Conservation (phyloP, 2,113 vertebrate genomes). For the Sminthopsis crassicaudata region DNA sequence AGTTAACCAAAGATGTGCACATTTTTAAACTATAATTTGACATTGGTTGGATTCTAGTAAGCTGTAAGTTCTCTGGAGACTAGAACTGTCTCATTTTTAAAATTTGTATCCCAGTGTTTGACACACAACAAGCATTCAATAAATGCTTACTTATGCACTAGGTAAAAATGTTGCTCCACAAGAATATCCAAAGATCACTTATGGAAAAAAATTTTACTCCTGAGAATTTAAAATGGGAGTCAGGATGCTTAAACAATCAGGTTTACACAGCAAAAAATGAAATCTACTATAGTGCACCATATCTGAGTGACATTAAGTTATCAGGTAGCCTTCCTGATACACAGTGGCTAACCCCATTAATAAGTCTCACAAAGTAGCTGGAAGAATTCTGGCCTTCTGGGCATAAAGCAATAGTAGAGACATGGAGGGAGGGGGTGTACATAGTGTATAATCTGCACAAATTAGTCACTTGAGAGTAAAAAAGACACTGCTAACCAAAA, state of each 20-base stretch:
- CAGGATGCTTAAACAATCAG: neutral
- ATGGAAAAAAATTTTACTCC: no score
- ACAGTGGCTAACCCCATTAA: neutral
- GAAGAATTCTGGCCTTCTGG: neutral
- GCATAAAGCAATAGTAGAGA: neutral
- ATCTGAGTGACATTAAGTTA: neutral
- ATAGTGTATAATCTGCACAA: neutral
- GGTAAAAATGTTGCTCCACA: neutral
- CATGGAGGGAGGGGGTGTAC: neutral
- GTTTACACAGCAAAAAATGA: neutral
- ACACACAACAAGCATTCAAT: neutral
- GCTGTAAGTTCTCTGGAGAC: neutral
- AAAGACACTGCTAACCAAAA: neutral
- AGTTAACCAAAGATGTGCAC: neutral
- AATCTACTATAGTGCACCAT: neutral
- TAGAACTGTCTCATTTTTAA: neutral
- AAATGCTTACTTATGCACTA: neutral
- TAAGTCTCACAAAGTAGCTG: neutral
- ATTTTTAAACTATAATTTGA: neutral
- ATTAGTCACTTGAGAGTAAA: neutral
- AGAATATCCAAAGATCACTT: neutral
- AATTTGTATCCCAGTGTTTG: neutral
- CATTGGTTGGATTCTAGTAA: neutral
- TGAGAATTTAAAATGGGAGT: neutral
- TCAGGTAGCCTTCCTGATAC: neutral